A percentile compares a stretch with the other conserved stretches of the same genome.
Conservation (phyloP, 2,113 vertebrate species). For the Odocoileus hemionus region DNA sequence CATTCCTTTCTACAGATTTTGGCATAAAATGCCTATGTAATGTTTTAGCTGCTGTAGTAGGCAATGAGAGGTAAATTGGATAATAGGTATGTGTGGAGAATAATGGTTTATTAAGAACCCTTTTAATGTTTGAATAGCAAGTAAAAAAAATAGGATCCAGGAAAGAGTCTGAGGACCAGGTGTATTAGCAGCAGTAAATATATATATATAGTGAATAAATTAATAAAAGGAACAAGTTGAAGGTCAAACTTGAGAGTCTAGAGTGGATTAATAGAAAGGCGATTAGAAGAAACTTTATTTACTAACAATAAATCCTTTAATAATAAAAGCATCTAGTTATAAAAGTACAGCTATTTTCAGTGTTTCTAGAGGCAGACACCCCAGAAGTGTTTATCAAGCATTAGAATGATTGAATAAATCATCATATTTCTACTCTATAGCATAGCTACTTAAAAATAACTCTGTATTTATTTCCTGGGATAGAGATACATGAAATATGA, state of each 20-base stretch:
- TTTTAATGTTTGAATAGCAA: conserved; percentile 18
- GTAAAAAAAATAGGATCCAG: not conserved
- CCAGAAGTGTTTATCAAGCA: not conserved
- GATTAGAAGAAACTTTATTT: not conserved
- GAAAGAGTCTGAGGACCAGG: not conserved
- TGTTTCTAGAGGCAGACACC: not conserved
- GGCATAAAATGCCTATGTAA: not conserved
- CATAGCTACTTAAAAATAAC: not conserved
- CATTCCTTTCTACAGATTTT: not conserved
- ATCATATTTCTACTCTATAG: not conserved
- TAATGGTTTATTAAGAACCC: not conserved
- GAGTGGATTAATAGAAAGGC: not conserved
- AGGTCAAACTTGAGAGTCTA: not conserved
- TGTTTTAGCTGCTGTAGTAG: not conserved
- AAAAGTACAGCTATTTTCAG: not conserved
- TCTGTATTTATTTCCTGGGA: not conserved
- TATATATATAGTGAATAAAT: not conserved
- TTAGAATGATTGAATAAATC: not conserved
- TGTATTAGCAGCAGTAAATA: not conserved
- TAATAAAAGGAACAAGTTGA: not conserved
- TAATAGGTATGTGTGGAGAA: not conserved
- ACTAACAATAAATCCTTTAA: not conserved
- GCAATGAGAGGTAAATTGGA: not conserved
- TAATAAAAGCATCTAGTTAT: not conserved
- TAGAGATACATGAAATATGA: not conserved